Conservation (phyloP, 2,888 invertebrate species). For the Phyllotreta cruciferae region DNA sequence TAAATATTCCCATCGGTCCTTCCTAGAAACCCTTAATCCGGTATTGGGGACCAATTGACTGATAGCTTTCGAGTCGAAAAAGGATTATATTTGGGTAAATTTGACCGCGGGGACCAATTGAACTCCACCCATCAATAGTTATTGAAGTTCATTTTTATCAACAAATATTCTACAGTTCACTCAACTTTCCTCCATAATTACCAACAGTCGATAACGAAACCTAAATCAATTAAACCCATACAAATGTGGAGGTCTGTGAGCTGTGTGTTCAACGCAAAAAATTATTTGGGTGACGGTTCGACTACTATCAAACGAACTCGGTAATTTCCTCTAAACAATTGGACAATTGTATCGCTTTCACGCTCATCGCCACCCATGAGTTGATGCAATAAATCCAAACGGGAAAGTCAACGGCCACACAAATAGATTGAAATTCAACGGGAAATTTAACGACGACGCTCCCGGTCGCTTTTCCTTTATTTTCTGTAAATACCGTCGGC, state of each 20-base stretch:
- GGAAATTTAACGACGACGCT: slow-evolving; percentile 16
- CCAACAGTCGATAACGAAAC: no score
- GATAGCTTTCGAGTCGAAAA: no score
- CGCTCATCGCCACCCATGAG: slow-evolving; percentile 28
- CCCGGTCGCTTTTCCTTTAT: slow-evolving; percentile 27
- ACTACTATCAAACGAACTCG: slow-evolving; percentile 16
- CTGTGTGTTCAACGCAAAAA: slow-evolving; percentile 2
- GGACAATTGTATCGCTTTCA: slow-evolving; percentile 30
- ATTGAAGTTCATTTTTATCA: no score
- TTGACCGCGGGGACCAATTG: no score
- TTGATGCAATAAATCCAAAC: slow-evolving; percentile 21
- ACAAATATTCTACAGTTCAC: no score
- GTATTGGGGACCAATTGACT: no score
- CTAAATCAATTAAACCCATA: not conserved
- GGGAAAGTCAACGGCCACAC: slow-evolving; percentile 26
- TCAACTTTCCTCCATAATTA: no score
- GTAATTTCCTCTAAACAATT: slow-evolving; percentile 11
- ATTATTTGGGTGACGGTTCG: slow-evolving; percentile 6
- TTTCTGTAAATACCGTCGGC: slow-evolving; percentile 13
- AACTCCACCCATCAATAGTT: no score
- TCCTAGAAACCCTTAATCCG: no score
- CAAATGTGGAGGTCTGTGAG: not conserved
- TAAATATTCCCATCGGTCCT: no score
- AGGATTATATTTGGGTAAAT: no score
- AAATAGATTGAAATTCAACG: slow-evolving; percentile 32